Base-by-base conservation (phyloP, 2,888 invertebrate genomes). In the Thyatira batis region DNA sequence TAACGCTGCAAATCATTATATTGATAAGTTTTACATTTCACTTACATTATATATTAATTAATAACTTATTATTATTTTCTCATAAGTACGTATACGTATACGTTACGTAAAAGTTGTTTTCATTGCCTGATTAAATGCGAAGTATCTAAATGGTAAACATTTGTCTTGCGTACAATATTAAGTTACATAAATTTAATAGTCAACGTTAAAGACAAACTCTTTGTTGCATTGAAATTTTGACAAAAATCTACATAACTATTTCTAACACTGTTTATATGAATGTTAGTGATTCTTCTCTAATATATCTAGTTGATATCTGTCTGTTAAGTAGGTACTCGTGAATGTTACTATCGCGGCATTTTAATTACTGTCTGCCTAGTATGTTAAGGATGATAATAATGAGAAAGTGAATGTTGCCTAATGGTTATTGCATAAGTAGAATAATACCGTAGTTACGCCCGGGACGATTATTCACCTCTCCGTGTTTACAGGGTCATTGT, bases 401-500 rank as follows among this genome's bases (percentile, higher is more conserved):
- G 64, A 59, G 67, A 74, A 71, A 74, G 71, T 61, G 67, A 60
- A 56, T 57, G 61, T 61, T 69, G 63, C 64, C 57, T 69, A 67
- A 69, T 63, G 52, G 60, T 63, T 63, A 60, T 73, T 72, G 63
- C 67, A 55, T 65, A 68, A 73, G 58, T 58, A 49, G 55, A 53
- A 53, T 58, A 49, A 56, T 55, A 53, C 54, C 58, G 55, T 54
- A n/a, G n/a, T 61, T 63, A 63, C 53, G 50, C 52, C 55, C 59
- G 61, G 63, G 54, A 65, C 59, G 52, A 58, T 49, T 55, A 45
- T 25, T n/a, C n/a, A 60, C 45, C 57, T 33, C 28, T 55, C 56
- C 49, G 53, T 56, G 45, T 23, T 49, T 52, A 50, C 6, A 56
- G 48, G 49, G 50, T 20, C 44, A n/a, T 45, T 43, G 49, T 54